phyloP scores from a whole-genome alignment of 2,888 invertebrate species.

The Mactromeris polynyma region DNA sequence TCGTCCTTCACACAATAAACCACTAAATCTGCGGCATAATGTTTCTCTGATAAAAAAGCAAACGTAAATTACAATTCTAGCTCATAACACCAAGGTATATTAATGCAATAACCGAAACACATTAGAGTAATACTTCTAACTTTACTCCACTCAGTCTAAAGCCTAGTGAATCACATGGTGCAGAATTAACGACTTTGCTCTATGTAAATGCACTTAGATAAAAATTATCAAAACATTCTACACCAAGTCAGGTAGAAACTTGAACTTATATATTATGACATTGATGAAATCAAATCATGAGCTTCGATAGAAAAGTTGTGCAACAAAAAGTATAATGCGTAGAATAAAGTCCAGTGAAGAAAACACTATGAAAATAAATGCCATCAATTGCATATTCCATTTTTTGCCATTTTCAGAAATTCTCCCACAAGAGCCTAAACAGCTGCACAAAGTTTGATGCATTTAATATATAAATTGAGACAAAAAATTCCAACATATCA shows the following conservation, averaged over 20 bases:
- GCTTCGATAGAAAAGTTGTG: neutral
- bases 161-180: neutral
- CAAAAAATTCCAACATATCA: neutral
- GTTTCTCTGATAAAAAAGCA: too few relatives aligned
- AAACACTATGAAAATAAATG: neutral
- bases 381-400: neutral
- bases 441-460: neutral
- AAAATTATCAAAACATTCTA: neutral
- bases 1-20: too few relatives aligned
- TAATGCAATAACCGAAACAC: too few relatives aligned
- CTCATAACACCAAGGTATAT: too few relatives aligned
- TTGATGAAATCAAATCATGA: neutral
- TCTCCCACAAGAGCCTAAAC: neutral
- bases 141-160: neutral
- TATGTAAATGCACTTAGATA: conserved; percentile 2
- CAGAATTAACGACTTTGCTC: neutral
- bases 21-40: too few relatives aligned
- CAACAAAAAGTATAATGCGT: too few relatives aligned
- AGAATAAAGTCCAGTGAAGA: neutral
- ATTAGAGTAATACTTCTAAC: too few relatives aligned
- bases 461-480: neutral
- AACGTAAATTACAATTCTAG: too few relatives aligned
- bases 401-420: neutral
- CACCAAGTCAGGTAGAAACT: neutral
- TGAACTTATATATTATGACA: neutral